Evolutionary conservation across 2,113 vertebrate species (phyloP).

Genomic region (Natator depressus): DNA sequence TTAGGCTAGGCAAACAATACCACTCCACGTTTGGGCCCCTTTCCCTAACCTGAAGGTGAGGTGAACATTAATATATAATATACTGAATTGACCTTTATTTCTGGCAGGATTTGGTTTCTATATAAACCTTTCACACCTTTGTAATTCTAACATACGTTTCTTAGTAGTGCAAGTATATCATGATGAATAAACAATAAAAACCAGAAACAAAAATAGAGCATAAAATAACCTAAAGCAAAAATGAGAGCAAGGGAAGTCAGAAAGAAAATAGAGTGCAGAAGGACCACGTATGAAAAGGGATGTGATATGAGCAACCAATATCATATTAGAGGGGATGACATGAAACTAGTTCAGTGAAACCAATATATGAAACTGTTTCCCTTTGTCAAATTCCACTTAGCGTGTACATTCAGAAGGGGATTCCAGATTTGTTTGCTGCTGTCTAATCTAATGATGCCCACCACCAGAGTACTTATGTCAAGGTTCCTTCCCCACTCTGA

Average conservation of each 20-base stretch:
- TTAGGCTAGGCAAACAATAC: not conserved
- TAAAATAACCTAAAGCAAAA: constrained; percentile 43
- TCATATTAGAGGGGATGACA: constrained; percentile 19
- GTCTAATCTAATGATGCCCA: not conserved
- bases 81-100: not conserved
- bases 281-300: not conserved
- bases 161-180: constrained; percentile 8
- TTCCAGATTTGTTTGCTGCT: not conserved
- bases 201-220: not conserved
- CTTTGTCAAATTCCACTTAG: not conserved
- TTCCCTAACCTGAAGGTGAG: not conserved
- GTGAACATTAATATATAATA: not conserved
- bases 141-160: not conserved
- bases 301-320: not conserved
- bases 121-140: not conserved
- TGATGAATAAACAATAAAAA: not conserved
- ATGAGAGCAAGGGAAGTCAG: not conserved
- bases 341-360: constrained; percentile 38
- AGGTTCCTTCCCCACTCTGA: too few relatives aligned
- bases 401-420: not conserved
- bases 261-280: not conserved
- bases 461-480: not conserved
- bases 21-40: not conserved
- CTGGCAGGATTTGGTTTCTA: not conserved
- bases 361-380: constrained; percentile 15